These are phyloP conservation scores for Tautogolabrus adspersus DNA, from an alignment of 2,113 vertebrate genomes.

Conservation along the genomic window DNA sequence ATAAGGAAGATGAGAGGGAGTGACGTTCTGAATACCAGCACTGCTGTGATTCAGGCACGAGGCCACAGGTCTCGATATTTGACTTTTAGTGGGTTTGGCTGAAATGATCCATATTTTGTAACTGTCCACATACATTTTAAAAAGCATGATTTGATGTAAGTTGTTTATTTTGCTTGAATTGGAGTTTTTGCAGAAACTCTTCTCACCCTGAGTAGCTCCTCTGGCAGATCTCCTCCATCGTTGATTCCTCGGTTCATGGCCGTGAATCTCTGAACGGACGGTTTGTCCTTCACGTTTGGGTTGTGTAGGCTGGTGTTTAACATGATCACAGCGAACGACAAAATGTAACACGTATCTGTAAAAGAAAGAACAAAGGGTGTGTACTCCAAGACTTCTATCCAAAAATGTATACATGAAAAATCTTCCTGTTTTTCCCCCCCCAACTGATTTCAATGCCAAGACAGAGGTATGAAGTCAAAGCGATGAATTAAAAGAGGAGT, in stretches of 20 bases:
- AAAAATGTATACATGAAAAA: no score
- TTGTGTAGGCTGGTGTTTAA: slow-evolving; percentile 98
- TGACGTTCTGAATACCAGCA: no score
- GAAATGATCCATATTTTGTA: no score
- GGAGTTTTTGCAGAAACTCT: no score
- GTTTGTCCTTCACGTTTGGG: slow-evolving; percentile 98
- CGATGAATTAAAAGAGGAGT: neutral
- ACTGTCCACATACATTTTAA: no score
- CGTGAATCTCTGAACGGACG: slow-evolving; percentile 91
- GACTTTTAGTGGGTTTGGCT: no score
- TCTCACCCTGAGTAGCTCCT: slow-evolving; percentile 93
- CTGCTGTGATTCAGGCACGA: no score
- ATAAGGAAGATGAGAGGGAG: neutral
- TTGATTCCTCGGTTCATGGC: slow-evolving; percentile 98
- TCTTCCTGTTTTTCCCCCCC: no score
- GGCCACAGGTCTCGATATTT: no score
- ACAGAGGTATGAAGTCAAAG: neutral
- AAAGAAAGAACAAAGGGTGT: neutral
- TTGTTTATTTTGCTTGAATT: neutral
- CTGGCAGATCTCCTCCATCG: slow-evolving; percentile 94
- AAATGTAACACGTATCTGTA: slow-evolving; percentile 94
- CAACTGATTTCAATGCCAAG: neutral
- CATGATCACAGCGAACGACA: slow-evolving; percentile 99
- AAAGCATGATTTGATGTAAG: no score
- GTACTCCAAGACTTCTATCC: no score